A percentile compares a stretch with the other conserved stretches of the same genome.
These are phyloP conservation scores for Poecilia picta DNA, from an alignment of 2,797 vertebrate species.

Conservation along the genomic window DNA sequence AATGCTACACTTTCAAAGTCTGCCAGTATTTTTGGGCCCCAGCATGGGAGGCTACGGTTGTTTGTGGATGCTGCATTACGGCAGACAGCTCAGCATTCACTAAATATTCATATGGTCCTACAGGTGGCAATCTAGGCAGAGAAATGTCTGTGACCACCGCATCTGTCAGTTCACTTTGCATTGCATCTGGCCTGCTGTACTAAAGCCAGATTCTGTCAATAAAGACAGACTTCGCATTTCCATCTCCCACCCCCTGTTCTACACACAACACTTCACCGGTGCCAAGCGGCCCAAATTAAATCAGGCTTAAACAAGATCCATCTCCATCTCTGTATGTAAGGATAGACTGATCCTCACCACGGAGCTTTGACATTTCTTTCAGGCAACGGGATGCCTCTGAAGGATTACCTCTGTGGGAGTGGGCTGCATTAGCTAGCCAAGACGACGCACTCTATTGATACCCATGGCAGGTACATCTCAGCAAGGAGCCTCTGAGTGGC, in stretches of 20 bases:
- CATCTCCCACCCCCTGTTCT: slow-evolving; percentile 57
- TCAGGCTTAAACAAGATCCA: slow-evolving; percentile 78
- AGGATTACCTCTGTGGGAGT: slow-evolving; percentile 75
- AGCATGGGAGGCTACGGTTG: slow-evolving; percentile 30
- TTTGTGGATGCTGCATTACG: slow-evolving; percentile 35
- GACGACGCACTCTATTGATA: slow-evolving; percentile 77
- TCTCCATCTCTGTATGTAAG: slow-evolving; percentile 62
- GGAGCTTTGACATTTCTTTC: slow-evolving; percentile 75
- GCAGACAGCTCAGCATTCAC: slow-evolving; percentile 29
- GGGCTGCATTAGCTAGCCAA: slow-evolving; percentile 69
- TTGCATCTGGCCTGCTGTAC: slow-evolving; percentile 70
- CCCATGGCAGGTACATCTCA: slow-evolving; percentile 73
- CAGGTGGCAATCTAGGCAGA: slow-evolving; percentile 64
- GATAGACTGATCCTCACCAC: slow-evolving; percentile 69
- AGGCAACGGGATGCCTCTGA: slow-evolving; percentile 67
- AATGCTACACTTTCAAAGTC: slow-evolving; percentile 55
- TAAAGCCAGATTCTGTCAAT: slow-evolving; percentile 63
- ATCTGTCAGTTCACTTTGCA: slow-evolving; percentile 66
- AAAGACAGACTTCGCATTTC: slow-evolving; percentile 66
- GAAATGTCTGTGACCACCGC: slow-evolving; percentile 72
- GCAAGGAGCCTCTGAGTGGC: slow-evolving; percentile 66
- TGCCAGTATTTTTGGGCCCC: slow-evolving; percentile 36
- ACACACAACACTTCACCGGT: slow-evolving; percentile 55
- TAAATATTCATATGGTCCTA: slow-evolving; percentile 67
- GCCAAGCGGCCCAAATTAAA: slow-evolving; percentile 73